These are phyloP conservation scores for Microchrysa polita DNA, from an alignment of 2,888 invertebrate species.

Conservation along the genomic window DNA sequence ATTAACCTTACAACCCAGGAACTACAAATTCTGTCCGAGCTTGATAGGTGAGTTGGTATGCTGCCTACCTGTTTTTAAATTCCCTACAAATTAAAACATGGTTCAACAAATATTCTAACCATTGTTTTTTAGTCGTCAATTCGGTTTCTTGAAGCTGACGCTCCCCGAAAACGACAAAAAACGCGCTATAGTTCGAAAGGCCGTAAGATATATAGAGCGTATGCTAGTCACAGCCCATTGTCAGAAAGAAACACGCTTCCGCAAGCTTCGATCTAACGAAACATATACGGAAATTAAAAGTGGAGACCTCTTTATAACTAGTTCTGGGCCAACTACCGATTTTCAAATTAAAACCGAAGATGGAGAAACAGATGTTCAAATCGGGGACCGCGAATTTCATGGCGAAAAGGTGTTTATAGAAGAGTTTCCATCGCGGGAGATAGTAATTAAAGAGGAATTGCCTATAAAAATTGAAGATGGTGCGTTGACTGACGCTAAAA, in stretches of 20 bases:
- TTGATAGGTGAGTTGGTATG: constrained; percentile 77
- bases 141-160: constrained; percentile 87
- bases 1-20: constrained; percentile 83
- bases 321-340: constrained; percentile 33
- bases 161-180: constrained; percentile 83
- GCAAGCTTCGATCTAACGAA: constrained; percentile 54
- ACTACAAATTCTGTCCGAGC: constrained; percentile 84
- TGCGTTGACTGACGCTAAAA: constrained; percentile 52
- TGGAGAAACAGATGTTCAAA: constrained; percentile 42
- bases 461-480: constrained; percentile 53
- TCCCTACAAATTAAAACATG: neutral
- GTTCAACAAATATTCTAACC: neutral
- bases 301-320: constrained; percentile 42
- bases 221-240: constrained; percentile 83
- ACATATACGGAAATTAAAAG: constrained; percentile 45
- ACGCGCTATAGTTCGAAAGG: constrained; percentile 82
- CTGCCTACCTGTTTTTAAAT: neutral
- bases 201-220: constrained; percentile 84
- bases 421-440: too few relatives aligned
- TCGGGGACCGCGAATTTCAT: neutral
- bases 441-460: neutral
- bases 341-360: constrained; percentile 52
- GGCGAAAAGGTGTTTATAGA: neutral
- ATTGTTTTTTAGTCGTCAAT: constrained; percentile 76
- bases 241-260: constrained; percentile 64